Evolutionary conservation across 2,888 invertebrate genomes (phyloP), one percentile per base, ranked within the genome.

Genomic region (Chouioia cunea): DNA sequence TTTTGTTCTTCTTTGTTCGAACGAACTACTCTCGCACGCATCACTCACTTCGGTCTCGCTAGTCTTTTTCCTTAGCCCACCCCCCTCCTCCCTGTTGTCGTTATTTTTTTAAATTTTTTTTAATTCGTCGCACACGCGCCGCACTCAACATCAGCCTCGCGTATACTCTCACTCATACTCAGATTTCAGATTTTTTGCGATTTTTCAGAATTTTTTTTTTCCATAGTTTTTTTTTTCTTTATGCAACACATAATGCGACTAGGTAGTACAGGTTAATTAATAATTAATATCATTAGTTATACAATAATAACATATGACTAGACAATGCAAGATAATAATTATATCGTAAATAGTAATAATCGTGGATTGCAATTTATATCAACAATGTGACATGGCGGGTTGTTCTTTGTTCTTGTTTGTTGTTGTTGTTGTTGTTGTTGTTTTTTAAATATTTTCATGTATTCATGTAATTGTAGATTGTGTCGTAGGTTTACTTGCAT

Each of bases 271-370:
- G 83, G 80, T 83, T 85, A 84, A 85, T 84, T 83, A 84, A 85
- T 85, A 84, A 84, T 83, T 83, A 84, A 84, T 84, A 84, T 84
- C 82, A 78, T 84, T 85, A 85, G 84, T 83, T 84, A 83, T 85
- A 84, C 82, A 85, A 84, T 84, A 83, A 84, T 85, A 85, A 84
- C 84, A 80, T 85, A 85, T 85, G 83, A 83, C 84, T 84, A 85
- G 84, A 85, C 84, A 85, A 85, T 84, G 84, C 83, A 85, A 84
- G 84, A 84, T 85, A 84, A 84, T 84, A 84, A 85, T 85, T 85
- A 85, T 84, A 84, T 85, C 79, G 81, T 85, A 84, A 85, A 83
- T 84, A 84, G 80, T 84, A 84, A 85, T 85, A 84, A 85, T 85
- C 81, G 81, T 84, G 83, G 84, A 84, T 85, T 82, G 85, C 83